Evolutionary conservation across 2,888 invertebrate species (phyloP), one percentile per base, ranked within the genome.

Genomic region (Athripsodes cinereus): DNA sequence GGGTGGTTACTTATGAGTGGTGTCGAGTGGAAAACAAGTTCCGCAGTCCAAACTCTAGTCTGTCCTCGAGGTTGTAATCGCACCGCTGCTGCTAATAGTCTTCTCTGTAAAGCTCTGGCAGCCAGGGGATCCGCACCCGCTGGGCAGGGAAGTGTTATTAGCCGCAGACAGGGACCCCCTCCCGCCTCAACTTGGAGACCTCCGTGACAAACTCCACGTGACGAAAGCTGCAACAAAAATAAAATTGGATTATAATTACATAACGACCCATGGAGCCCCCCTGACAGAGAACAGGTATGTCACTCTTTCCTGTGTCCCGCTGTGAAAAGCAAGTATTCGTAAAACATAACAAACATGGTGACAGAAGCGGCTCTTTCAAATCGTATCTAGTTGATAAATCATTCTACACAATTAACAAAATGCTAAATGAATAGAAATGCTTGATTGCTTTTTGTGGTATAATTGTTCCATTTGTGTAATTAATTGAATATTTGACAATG

Each of bases 111-210:
- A 13, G 89, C 86, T 87, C 2, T 88, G 85, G 51, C 74, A 62
- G 20, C 65, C 64, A 60, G 71, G 64, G 60, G 76, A 68, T 70
- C 69, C 40, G 68, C 68, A 13, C 79, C 80, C 1, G 78, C 76
- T 0, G 88, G 87, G 46, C 82, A 79, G 2, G 92, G 92, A 64
- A 93, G 76, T 55, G 88, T 81, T 57, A 92, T 83, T 52, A 93
- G 77, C 70, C 90, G 88, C 68, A 93, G 77, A 49, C 88, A 89
- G 58, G 93, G 77, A 21, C 91, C 91, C 0, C 95, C 96, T 70
- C 92, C 90, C 58, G 93, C 91, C 74, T 96, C 96, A 1, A 95
- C 90, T 72, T 93, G 92, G 54, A 96, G 81, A 0, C 95, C 96
- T 72, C 94, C 92, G 75, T 96, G 95, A 34, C 90, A 87, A 64